Conservation (phyloP, 2,113 vertebrate species). For the Orthochromis indermauri region DNA sequence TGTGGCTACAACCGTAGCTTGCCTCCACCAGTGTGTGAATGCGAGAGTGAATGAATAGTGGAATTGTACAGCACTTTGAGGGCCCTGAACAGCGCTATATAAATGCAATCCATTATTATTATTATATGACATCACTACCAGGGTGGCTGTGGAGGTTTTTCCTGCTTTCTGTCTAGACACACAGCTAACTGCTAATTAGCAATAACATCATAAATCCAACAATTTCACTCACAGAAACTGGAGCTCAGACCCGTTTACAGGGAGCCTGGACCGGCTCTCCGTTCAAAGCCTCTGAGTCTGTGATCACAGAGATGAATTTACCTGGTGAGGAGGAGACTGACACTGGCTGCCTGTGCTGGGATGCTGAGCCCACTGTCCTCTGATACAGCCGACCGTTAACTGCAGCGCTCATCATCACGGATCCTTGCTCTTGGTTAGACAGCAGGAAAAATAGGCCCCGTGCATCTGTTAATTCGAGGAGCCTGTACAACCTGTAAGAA, state of each 20-base stretch:
- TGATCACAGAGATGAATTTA: not conserved
- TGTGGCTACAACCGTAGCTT: not conserved
- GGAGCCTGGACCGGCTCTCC: not conserved
- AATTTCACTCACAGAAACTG: not conserved
- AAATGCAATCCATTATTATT: not conserved
- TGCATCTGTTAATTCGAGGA: not conserved
- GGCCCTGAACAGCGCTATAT: no score
- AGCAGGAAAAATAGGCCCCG: no score
- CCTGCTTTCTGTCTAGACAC: not conserved
- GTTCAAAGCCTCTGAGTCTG: not conserved
- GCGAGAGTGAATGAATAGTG: rapidly evolving
- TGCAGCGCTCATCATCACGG: not conserved
- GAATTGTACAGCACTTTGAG: rapidly evolving
- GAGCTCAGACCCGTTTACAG: not conserved
- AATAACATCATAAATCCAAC: not conserved
- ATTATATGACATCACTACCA: not conserved
- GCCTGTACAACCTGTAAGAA: not conserved
- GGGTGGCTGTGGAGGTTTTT: not conserved
- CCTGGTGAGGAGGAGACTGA: not conserved
- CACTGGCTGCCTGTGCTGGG: not conserved
- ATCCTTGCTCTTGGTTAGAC: not conserved
- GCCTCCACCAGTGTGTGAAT: not conserved
- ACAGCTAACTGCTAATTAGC: not conserved
- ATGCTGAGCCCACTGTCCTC: not conserved
- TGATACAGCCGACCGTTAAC: not conserved